Evolutionary conservation across 35 echinoderm and acorn worm species (phyloP), one percentile per base, ranked within the genome.

Genomic region (Heliocidaris tuberculata): DNA sequence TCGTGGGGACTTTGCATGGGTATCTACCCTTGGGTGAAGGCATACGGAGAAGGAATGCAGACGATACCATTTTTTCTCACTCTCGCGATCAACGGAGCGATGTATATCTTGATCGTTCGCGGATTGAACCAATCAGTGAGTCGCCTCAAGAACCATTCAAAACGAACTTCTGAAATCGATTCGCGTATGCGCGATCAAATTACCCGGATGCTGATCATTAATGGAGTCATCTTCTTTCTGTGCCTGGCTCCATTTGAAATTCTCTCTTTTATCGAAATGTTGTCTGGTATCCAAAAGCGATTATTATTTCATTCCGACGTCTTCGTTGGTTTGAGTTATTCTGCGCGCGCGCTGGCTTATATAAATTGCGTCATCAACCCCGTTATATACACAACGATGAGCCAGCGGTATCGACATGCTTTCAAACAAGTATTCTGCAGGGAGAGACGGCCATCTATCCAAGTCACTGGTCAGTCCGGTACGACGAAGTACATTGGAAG

Each of bases 191-290:
- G 97, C 56, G 94, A 96, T 78, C 97, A 97, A 92, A 95, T 97
- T 48, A 95, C 95, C 5, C 78, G 95, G 9, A 96, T 97, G 97
- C 88, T 97, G 10, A 94, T 97, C 50, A 86, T 97, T 12, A 97
- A 96, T 21, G 95, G 95, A 94, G 86, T 97, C 6, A 88, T 96
- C 3, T 97, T 97, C 85, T 97, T 97, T 48, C 31, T 96, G 7
- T 97, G 97, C 93, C 32, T 97, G 47, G 95, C 95, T 31, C 97
- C 97, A 85, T 96, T 97, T 94, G 96, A 97, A 52, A 92, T 97
- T 16, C 31, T 85, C 2, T 97, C 96, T 31, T 86, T 97, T 5
- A 86, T 96, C 13, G 27, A 94, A 31, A 93, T 95, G 60, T 94
- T 97, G 54, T 49, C 54, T 13, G 47, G 87, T 7, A 89, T 89